Base-by-base conservation (phyloP, 2,797 vertebrate species). In the Tiaroga cobitis region DNA sequence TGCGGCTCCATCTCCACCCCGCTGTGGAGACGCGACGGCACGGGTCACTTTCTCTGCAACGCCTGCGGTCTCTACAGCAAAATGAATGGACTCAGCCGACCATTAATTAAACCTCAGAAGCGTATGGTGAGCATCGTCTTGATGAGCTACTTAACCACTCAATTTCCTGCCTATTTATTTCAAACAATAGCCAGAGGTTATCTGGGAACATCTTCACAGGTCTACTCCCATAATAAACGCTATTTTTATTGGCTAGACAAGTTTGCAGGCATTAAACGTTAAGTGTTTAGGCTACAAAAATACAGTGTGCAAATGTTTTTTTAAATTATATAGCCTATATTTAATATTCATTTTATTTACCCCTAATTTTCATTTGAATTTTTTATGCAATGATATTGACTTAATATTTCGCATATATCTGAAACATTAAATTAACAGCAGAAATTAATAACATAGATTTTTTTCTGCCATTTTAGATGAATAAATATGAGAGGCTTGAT, bases 11-110 rank as follows among this genome's bases (percentile, higher is more conserved):
- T 99, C 92, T 98, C 98, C 93, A 99, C 98, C 88, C 98, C 98
- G 56, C 95, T 99, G 13, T 99, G 98, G 98, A 96, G 98, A 92
- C 96, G 98, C 87, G 98, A 99, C 89, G 98, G 98, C 92, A 99
- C 98, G 5, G 98, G 98, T 1, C 96, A 99, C 96, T 99, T 99
- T 94, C 96, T 99, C 90, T 99, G 98, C 93, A 99, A 99, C 90
- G 98, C 98, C 90, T 99, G 98, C 90, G 98, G 98, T 90, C 96
- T 99, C 70, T 99, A 99, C 94, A 99, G 97, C 96, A 99, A 99
- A 94, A 98, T 99, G 97, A 99, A 99, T 90, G 98, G 98, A 29
- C 97, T 99, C 85, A 99, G 98, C 93, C 95, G 98, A 89, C 98
- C 98, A 87, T 96, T 99, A 92, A 99, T 99, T 95, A 99, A 99